Conservation (phyloP, 23 tunicate genomes). For the Corella eumyota region DNA sequence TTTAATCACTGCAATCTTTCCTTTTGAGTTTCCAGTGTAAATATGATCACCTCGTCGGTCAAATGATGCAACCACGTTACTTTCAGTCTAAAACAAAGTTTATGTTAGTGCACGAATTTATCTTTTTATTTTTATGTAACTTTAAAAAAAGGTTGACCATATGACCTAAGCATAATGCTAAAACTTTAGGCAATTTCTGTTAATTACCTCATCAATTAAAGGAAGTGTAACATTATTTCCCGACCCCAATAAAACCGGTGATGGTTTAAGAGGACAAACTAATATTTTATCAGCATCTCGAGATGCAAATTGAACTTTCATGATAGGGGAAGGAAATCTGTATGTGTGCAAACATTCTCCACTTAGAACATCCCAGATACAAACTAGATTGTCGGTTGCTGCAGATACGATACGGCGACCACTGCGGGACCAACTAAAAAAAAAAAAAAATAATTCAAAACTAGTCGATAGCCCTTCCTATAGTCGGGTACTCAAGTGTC, state of each 20-base stretch:
- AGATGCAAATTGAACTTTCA: slow-evolving; percentile 80
- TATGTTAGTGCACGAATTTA: too few species aligned
- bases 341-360: slow-evolving; percentile 87
- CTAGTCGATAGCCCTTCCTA: too few species aligned
- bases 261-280: slow-evolving; percentile 76
- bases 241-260: slow-evolving; percentile 56
- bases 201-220: slow-evolving; percentile 33
- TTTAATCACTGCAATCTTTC: slow-evolving; percentile 63
- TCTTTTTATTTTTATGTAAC: too few species aligned
- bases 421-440: slow-evolving; percentile 74
- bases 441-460: too few species aligned
- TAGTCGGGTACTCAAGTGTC: too few species aligned
- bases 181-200: neutral
- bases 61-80: slow-evolving; percentile 71
- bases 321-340: slow-evolving; percentile 78
- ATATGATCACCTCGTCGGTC: slow-evolving; percentile 75
- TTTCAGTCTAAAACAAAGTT: slow-evolving; percentile 12
- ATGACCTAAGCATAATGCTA: neutral
- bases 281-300: slow-evolving; percentile 44
- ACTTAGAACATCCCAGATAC: slow-evolving; percentile 93
- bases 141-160: neutral
- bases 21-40: slow-evolving; percentile 80
- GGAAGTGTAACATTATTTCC: slow-evolving; percentile 34
- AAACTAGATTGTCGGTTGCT: slow-evolving; percentile 90
- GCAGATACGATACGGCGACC: slow-evolving; percentile 87